Percentiles rank a stretch among this genome's conserved stretches.
phyloP scores from a whole-genome alignment of 2,888 invertebrate species.

The Caenorhabditis sp. region DNA sequence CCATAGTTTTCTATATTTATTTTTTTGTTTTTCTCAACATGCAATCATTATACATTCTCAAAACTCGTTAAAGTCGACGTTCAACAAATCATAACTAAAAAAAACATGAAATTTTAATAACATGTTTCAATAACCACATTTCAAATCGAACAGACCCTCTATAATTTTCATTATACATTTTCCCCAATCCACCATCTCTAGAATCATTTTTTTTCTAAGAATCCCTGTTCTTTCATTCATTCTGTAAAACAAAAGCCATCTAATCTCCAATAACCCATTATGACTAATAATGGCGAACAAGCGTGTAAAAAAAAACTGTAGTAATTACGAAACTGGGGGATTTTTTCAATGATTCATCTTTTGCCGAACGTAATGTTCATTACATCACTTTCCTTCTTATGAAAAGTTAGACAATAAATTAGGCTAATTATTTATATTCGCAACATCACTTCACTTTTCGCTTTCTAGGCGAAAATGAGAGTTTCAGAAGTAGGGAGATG shows the following conservation, averaged over 20 bases:
- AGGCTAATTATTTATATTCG: neutral
- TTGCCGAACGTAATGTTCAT: neutral
- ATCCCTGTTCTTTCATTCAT: no score
- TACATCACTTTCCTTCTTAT: neutral
- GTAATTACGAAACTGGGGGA: no score
- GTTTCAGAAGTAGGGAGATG: neutral
- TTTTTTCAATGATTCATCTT: neutral
- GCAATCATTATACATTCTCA: neutral
- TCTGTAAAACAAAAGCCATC: no score
- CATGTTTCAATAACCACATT: neutral
- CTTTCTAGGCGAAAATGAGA: neutral
- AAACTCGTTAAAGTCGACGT: neutral
- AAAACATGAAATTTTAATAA: neutral
- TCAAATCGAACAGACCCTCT: neutral
- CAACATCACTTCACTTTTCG: neutral
- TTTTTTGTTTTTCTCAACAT: no score
- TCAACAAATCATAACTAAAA: neutral
- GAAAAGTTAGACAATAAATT: neutral
- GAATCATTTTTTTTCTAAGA: neutral
- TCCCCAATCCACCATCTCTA: neutral
- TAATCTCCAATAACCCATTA: no score
- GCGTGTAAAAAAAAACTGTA: no score
- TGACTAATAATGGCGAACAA: no score
- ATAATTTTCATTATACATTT: slow-evolving; percentile 1
- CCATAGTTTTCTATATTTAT: no score